These are phyloP conservation scores for Hylaeus volcanicus DNA, from an alignment of 1,140 invertebrate genomes.

Conservation along the genomic window DNA sequence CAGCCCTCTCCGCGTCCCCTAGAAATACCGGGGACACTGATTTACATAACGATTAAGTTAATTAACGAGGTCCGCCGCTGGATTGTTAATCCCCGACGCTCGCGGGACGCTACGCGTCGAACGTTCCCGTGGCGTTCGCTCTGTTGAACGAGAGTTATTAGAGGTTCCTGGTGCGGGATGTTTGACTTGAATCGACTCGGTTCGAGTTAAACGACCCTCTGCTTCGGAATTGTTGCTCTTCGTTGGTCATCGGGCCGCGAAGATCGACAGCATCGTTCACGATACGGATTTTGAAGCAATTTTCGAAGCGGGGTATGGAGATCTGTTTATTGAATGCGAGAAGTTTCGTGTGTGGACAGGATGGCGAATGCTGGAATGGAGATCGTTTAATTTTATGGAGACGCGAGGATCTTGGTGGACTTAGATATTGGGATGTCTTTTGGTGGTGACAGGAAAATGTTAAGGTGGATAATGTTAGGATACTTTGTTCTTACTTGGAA, in stretches of 20 bases:
- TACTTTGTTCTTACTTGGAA: too few species aligned
- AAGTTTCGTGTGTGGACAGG: too few species aligned
- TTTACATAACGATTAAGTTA: conserved; percentile 72
- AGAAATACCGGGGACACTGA: conserved; percentile 61
- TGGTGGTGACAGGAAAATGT: too few species aligned
- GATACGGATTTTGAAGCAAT: not conserved
- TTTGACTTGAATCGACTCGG: not conserved
- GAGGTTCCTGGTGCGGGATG: not conserved
- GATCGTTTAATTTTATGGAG: too few species aligned
- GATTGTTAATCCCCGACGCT: conserved; percentile 35
- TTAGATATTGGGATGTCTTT: too few species aligned
- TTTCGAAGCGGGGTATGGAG: too few species aligned
- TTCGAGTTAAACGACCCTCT: not conserved
- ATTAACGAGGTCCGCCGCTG: conserved; percentile 52
- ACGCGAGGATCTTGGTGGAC: too few species aligned
- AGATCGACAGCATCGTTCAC: not conserved
- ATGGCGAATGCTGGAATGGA: too few species aligned
- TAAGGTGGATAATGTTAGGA: too few species aligned
- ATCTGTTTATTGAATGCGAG: too few species aligned
- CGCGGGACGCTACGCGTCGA: not conserved
- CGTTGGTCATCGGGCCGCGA: not conserved
- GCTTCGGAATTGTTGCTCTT: not conserved
- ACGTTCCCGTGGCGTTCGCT: conserved; percentile 2
- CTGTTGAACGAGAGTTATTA: not conserved
- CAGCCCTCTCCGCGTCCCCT: not conserved